Percentiles rank a stretch among this genome's conserved stretches.
phyloP scores from a whole-genome alignment of 1,140 invertebrate species.

The Drosophila pseudoobscura region DNA sequence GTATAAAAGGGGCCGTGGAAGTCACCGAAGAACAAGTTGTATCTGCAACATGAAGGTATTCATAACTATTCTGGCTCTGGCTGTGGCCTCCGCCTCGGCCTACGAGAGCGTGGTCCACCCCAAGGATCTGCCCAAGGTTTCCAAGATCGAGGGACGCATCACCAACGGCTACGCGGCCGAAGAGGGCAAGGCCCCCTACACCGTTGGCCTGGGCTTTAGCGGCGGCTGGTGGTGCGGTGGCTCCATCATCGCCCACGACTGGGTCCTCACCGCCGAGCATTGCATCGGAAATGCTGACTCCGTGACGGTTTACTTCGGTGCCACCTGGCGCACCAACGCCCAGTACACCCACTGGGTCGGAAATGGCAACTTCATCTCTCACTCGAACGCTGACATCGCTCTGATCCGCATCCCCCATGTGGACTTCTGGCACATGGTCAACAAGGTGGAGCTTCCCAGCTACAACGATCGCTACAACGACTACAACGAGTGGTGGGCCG shows the following conservation, averaged over 20 bases:
- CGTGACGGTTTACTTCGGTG: constrained; percentile 36
- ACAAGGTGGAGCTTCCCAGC: constrained; percentile 44
- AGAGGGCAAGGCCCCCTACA: constrained; percentile 42
- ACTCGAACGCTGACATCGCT: constrained; percentile 21
- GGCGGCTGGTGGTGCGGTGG: constrained; percentile 43
- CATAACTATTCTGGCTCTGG: constrained; percentile 32
- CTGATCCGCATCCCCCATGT: constrained; percentile 35
- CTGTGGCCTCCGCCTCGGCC: constrained; percentile 15
- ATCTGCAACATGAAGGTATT: constrained; percentile 39
- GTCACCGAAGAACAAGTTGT: constrained; percentile 6
- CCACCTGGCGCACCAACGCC: constrained; percentile 39
- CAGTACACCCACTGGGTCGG: constrained; percentile 31
- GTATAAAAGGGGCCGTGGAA: constrained; percentile 10
- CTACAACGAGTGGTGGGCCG: constrained; percentile 45
- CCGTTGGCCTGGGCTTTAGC: constrained; percentile 32
- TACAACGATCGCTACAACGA: constrained; percentile 38
- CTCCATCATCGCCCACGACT: constrained; percentile 25
- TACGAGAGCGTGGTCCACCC: constrained; percentile 17
- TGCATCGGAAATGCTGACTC: constrained; percentile 25
- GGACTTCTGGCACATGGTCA: constrained; percentile 44
- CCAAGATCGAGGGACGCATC: constrained; percentile 33
- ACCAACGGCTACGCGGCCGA: constrained; percentile 31
- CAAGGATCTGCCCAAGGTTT: constrained; percentile 27
- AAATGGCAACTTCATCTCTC: constrained; percentile 25
- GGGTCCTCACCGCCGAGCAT: constrained; percentile 35